Percentiles rank a stretch among this genome's conserved stretches.
phyloP scores from a whole-genome alignment of 2,113 vertebrate species.

The Mixornis gularis region DNA sequence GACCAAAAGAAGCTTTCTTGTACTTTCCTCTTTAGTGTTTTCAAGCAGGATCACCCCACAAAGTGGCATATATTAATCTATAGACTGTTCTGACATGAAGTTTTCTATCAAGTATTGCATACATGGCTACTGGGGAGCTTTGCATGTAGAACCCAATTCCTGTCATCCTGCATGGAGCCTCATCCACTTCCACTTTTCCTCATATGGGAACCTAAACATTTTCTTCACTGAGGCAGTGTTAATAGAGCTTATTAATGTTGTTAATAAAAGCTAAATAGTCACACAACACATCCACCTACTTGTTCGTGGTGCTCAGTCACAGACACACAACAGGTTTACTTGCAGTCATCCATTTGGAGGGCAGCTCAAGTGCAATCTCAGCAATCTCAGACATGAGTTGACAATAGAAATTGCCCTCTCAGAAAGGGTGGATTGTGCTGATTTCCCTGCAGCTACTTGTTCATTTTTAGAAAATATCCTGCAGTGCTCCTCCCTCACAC shows the following conservation, averaged over 20 bases:
- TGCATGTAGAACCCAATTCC: fast-evolving
- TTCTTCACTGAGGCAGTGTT: neutral
- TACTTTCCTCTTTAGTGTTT: neutral
- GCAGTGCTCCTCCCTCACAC: neutral
- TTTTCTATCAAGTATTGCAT: neutral
- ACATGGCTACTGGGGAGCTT: neutral
- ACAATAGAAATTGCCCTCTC: neutral
- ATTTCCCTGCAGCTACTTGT: neutral
- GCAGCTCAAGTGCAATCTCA: neutral
- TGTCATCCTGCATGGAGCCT: fast-evolving
- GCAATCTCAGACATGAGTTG: neutral
- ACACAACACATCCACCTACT: neutral
- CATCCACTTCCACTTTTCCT: neutral
- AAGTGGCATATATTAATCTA: neutral
- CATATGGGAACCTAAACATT: neutral
- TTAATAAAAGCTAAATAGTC: neutral
- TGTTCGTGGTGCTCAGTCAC: fast-evolving
- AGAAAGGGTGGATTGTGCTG: neutral
- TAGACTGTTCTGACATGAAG: neutral
- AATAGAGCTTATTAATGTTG: neutral
- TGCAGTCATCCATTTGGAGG: neutral
- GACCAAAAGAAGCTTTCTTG: neutral
- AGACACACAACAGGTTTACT: fast-evolving
- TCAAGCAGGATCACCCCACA: neutral
- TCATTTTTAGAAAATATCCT: neutral